Evolutionary conservation across 2,797 vertebrate species (phyloP).

Genomic region (Pterois miles): DNA sequence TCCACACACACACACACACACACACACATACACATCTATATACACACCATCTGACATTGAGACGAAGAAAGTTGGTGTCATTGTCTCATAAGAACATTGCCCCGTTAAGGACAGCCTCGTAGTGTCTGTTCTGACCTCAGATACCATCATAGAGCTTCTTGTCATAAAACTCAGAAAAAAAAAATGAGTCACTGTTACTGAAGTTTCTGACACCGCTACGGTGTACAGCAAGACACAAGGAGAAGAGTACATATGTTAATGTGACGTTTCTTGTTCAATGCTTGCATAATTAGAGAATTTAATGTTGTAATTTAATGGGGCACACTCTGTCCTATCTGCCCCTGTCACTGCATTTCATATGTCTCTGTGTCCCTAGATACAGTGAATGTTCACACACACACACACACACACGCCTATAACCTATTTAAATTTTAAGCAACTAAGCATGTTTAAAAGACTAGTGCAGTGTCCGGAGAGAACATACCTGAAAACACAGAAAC

Average conservation of each 20-base stretch:
- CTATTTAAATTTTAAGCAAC: conserved; percentile 8
- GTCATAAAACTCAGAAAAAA: neutral
- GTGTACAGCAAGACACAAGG: neutral
- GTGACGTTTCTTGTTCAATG: conserved; percentile 8
- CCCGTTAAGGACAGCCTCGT: conserved; percentile 8
- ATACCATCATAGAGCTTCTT: neutral
- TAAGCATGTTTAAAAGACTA: too few species aligned
- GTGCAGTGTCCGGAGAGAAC: too few species aligned
- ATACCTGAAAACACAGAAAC: too few species aligned
- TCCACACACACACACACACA: neutral
- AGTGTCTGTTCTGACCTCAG: conserved; percentile 7
- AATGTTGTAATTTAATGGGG: conserved; percentile 26
- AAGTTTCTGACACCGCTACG: conserved; percentile 4
- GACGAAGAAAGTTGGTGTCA: conserved; percentile 13
- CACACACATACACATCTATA: neutral
- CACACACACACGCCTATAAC: neutral
- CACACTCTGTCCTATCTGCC: conserved; percentile 12
- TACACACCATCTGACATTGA: conserved; percentile 18
- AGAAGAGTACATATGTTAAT: neutral
- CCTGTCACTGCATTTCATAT: conserved; percentile 20
- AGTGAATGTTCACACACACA: neutral
- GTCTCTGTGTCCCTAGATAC: conserved; percentile 18
- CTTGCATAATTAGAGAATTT: conserved; percentile 34
- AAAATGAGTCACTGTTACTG: neutral
- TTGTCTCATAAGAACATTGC: conserved; percentile 32